Conservation (phyloP, 2,797 vertebrate genomes). For the Muscicapa striata region DNA sequence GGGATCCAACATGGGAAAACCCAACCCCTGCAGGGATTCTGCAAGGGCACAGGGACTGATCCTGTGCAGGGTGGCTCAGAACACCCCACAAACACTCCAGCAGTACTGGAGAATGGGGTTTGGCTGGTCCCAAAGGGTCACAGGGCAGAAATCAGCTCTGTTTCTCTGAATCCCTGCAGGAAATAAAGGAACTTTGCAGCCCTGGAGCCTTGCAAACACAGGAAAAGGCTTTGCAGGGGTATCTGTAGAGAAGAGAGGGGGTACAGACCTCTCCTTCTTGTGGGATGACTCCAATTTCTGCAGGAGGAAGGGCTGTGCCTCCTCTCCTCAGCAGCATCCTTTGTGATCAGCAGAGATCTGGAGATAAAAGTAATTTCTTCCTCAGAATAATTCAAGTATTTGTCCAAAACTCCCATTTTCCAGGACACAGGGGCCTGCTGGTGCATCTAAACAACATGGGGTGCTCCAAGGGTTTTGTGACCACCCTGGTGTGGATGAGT, state of each 20-base stretch:
- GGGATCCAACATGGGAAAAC: not conserved
- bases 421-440: not conserved
- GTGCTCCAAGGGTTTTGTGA: not conserved
- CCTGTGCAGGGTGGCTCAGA: not conserved
- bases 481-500: not conserved
- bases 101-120: not conserved
- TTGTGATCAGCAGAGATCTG: not conserved
- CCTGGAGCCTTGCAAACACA: not conserved
- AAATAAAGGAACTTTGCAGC: not conserved
- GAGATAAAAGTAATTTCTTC: not conserved
- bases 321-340: not conserved
- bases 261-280: not conserved
- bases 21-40: not conserved
- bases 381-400: not conserved
- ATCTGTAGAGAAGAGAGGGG: not conserved
- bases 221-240: not conserved
- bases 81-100: not conserved
- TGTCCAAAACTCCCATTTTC: not conserved
- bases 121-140: not conserved
- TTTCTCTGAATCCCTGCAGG: not conserved
- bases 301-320: not conserved
- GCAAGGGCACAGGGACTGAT: fast-evolving
- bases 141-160: not conserved
- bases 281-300: not conserved
- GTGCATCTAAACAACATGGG: fast-evolving